Percentiles rank a stretch among this genome's conserved stretches.
These are phyloP conservation scores for Corythaixoides concolor DNA, from an alignment of 2,113 vertebrate genomes.

Conservation along the genomic window DNA sequence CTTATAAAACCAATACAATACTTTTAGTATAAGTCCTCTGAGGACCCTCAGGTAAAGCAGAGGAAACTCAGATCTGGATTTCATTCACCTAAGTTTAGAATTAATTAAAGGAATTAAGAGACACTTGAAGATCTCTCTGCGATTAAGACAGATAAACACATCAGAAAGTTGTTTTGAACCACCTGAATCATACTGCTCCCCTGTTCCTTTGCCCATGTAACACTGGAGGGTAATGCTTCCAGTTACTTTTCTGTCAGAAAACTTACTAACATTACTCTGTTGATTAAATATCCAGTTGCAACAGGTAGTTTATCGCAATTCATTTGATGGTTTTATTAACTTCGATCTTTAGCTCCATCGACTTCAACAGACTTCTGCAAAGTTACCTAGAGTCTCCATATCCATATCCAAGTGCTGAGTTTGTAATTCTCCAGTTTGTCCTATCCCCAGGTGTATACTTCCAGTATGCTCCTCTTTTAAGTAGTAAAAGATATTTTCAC, in stretches of 20 bases:
- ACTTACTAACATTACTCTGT: background rate
- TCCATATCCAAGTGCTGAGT: background rate
- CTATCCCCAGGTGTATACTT: background rate
- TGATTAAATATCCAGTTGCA: background rate
- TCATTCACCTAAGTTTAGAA: background rate
- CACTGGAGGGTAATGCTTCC: background rate
- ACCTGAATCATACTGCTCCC: background rate
- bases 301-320: background rate
- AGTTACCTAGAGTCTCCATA: background rate
- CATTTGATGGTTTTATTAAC: background rate
- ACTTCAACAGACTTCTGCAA: background rate
- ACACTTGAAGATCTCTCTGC: background rate
- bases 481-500: background rate
- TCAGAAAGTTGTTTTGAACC: background rate
- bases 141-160: background rate
- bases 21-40: fast-evolving
- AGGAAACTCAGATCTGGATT: background rate
- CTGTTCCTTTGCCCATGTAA: background rate
- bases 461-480: background rate
- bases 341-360: background rate
- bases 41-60: background rate
- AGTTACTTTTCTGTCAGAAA: background rate
- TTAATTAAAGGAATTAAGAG: background rate
- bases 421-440: background rate
- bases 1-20: background rate